Percentiles rank a stretch among this genome's conserved stretches.
These are phyloP conservation scores for Antitype chi DNA, from an alignment of 2,888 invertebrate genomes.

Conservation along the genomic window DNA sequence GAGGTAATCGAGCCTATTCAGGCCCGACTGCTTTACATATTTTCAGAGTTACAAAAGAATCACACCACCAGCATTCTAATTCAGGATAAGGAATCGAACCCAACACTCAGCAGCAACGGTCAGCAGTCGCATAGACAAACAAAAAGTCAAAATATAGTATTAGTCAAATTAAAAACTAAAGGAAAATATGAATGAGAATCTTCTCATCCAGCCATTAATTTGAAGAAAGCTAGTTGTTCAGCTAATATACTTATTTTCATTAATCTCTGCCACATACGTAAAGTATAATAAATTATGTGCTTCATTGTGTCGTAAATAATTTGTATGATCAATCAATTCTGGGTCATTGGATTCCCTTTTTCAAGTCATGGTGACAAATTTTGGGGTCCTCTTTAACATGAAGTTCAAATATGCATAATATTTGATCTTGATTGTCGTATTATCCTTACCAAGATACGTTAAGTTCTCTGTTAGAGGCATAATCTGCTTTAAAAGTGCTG, in stretches of 20 bases:
- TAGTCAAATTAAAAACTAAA: not conserved
- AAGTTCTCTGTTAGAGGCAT: not conserved
- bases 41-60: not conserved
- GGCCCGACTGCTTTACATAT: not conserved
- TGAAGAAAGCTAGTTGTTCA: not conserved
- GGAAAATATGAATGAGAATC: not conserved
- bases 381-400: not conserved
- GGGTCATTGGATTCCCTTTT: not conserved
- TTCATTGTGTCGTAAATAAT: constrained; percentile 11
- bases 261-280: constrained; percentile 12
- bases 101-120: not conserved
- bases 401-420: not conserved
- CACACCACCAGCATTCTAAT: not conserved
- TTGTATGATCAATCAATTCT: not conserved
- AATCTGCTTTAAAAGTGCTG: not conserved
- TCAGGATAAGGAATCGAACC: not conserved
- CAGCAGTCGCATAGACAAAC: not conserved
- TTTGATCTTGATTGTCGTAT: too few species aligned
- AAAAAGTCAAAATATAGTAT: not conserved
- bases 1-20: not conserved
- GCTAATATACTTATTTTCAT: not conserved
- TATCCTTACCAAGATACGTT: not conserved
- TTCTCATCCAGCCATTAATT: not conserved
- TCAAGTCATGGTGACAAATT: not conserved
- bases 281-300: not conserved